Percentiles rank a stretch among this genome's conserved stretches.
Evolutionary conservation across 2,797 vertebrate species (phyloP).

Genomic region (Enteromius argenteus): DNA sequence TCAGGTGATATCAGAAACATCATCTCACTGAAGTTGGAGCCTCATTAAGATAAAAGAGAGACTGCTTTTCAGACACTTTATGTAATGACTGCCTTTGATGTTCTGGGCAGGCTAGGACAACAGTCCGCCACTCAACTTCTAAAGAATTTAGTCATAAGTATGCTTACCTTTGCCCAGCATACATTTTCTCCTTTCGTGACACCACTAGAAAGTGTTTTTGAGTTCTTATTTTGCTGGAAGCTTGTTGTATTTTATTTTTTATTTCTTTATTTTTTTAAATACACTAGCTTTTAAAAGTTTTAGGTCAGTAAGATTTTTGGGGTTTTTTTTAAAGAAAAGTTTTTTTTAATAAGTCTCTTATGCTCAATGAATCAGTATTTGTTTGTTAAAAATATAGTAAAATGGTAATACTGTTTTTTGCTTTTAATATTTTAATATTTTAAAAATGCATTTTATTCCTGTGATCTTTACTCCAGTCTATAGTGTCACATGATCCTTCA

Average conservation of each 20-base stretch:
- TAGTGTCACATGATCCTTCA: neutral
- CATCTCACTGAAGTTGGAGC: constrained; percentile 16
- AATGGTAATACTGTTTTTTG: neutral
- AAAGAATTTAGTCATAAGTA: constrained; percentile 18
- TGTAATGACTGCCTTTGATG: constrained; percentile 50
- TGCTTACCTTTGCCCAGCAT: constrained; percentile 25
- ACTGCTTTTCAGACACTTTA: constrained; percentile 49
- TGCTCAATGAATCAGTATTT: neutral
- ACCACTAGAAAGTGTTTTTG: neutral
- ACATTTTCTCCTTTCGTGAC: constrained; percentile 3
- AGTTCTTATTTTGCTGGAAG: neutral
- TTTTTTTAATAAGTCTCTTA: neutral
- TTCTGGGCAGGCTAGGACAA: constrained; percentile 50
- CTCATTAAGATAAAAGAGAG: constrained; percentile 45
- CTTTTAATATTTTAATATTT: neutral
- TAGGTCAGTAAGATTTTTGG: neutral
- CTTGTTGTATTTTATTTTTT: neutral
- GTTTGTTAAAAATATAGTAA: neutral
- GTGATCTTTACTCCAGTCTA: neutral
- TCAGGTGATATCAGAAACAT: constrained; percentile 34
- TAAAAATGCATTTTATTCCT: neutral
- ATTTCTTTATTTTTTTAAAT: neutral
- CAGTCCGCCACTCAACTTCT: constrained; percentile 25
- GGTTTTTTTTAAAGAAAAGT: too few species aligned
- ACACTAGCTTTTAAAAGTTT: neutral